Conservation (phyloP, 2,888 invertebrate genomes). For the Hypsopygia costalis region DNA sequence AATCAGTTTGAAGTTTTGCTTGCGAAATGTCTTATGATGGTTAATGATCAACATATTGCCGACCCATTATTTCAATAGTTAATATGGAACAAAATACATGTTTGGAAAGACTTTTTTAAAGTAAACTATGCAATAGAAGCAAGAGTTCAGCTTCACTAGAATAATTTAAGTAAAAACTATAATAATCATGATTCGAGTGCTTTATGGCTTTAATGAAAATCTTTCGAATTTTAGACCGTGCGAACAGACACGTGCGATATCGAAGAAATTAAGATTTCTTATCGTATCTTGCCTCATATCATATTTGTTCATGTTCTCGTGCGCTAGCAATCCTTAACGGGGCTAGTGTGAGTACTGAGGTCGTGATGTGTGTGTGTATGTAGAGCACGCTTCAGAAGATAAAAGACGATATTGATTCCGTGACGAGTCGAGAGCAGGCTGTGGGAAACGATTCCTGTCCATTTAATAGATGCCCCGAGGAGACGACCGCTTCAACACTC, state of each 20-base stretch:
- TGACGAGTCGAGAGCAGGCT: constrained; percentile 70
- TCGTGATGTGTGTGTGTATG: constrained; percentile 49
- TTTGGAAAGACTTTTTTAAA: too few species aligned
- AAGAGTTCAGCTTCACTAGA: too few species aligned
- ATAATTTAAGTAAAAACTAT: not conserved
- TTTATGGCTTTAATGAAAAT: constrained; percentile 53
- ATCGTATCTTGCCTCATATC: constrained; percentile 47
- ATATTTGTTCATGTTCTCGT: constrained; percentile 48
- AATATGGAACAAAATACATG: too few species aligned
- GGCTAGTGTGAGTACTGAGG: constrained; percentile 33
- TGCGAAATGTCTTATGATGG: too few species aligned
- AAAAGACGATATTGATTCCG: constrained; percentile 79
- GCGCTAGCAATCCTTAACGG: constrained; percentile 32
- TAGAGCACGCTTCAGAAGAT: constrained; percentile 75
- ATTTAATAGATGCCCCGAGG: constrained; percentile 71
- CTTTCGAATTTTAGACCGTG: constrained; percentile 47
- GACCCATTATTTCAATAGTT: too few species aligned
- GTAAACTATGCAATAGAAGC: too few species aligned
- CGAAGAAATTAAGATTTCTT: constrained; percentile 65
- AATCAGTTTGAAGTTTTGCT: too few species aligned
- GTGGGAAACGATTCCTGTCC: constrained; percentile 75
- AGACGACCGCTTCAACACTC: constrained; percentile 47
- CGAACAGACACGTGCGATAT: constrained; percentile 49
- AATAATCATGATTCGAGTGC: constrained; percentile 5
- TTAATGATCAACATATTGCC: too few species aligned